These are phyloP conservation scores for Arrhopalites spinosus DNA, from an alignment of 2,888 invertebrate genomes.

Conservation along the genomic window DNA sequence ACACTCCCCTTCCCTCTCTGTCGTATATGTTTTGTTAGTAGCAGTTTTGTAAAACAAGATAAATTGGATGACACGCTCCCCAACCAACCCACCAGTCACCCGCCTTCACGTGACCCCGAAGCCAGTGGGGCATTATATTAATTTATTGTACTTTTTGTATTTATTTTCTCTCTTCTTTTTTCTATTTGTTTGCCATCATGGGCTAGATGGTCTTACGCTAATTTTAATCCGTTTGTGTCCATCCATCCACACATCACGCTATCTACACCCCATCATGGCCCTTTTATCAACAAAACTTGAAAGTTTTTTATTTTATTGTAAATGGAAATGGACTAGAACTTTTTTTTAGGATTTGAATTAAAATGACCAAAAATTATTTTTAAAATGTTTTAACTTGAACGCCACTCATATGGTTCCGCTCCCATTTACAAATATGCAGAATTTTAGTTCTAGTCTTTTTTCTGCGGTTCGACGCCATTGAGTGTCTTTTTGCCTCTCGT, in stretches of 20 bases:
- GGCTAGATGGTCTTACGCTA: background rate
- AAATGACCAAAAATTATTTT: no score
- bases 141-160: constrained; percentile 24
- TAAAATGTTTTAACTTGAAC: no score
- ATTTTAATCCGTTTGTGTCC: background rate
- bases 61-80: constrained; percentile 33
- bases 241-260: background rate
- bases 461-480: no score
- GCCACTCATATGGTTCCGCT: no score
- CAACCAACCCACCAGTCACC: background rate
- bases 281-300: background rate
- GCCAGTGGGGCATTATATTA: constrained; percentile 17
- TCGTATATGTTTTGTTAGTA: background rate
- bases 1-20: background rate
- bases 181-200: background rate
- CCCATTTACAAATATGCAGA: no score
- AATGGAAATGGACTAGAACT: no score
- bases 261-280: background rate
- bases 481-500: constrained; percentile 11
- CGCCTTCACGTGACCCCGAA: constrained; percentile 17
- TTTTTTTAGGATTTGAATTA: no score
- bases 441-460: no score
- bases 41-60: constrained; percentile 28
- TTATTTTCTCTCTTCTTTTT: background rate
- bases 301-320: no score